Base-by-base conservation (phyloP, 2,888 invertebrate genomes). In the Drosophila cracens region DNA sequence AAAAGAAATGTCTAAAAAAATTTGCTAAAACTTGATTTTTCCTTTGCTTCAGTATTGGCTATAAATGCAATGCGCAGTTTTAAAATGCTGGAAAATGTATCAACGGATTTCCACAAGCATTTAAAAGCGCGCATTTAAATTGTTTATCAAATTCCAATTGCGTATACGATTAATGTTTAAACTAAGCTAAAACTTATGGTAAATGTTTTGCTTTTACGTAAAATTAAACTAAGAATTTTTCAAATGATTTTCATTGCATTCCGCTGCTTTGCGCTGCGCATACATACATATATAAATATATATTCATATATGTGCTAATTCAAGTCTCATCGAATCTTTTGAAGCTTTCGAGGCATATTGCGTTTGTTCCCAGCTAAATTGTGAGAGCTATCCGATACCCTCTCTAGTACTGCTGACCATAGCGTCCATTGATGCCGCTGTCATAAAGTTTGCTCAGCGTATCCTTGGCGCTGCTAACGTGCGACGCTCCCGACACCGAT, bases 381-480 rank as follows among this genome's bases (percentile, higher is more conserved):
- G 80, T 81, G 87, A 72, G 86, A 81, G 83, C 79, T 79, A 79
- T 75, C 69, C 72, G 66, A 68, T 70, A 66, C 58, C 54, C 65
- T 48, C n/a, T 51, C 81, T 91, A 92, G 86, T 89, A 93, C 81
- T 93, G 93, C 58, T 92, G 92, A 40, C 93, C 92, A 79, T 93
- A 93, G 82, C 93, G 95, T 74, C 93, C 96, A 83, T 96, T 95
- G 94, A 97, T 97, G 92, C 96, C 97, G 93, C 96, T 95, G 93
- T 97, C 97, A 94, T 97, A 98, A 88, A 97, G 95, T 94, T 97
- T 98, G 94, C 97, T 97, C 90, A 97, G 95, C 91, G 96, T 96
- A 92, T 96, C 96, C 81, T 91, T 91, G 77, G 91, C 95, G 79
- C 95, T 96, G 94, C 92, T 96, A 40, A 79, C 71, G 38, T 89